Evolutionary conservation across 2,888 invertebrate species (phyloP).

Genomic region (Iselma pallidipennis): DNA sequence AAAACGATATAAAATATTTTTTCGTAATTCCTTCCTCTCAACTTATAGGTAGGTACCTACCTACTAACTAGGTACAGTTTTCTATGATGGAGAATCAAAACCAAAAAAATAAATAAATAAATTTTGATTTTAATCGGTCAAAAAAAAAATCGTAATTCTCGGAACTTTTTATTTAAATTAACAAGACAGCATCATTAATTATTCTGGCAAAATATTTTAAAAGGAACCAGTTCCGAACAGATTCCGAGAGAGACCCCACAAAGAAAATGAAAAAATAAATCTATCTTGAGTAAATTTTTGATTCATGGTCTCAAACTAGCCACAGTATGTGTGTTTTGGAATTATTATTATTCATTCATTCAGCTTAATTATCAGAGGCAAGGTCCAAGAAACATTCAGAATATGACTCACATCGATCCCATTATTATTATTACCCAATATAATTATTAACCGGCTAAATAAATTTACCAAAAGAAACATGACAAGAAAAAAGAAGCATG

Average conservation of each 20-base stretch:
- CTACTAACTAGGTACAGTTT: no score
- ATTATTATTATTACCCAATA: constrained; percentile 3
- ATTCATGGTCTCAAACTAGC: background rate
- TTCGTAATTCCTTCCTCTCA: no score
- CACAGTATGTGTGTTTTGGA: background rate
- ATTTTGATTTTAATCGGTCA: background rate
- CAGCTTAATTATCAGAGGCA: constrained; percentile 35
- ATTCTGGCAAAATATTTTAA: background rate
- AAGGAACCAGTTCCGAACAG: background rate
- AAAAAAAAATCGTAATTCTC: background rate
- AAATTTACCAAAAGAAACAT: no score
- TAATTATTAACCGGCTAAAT: background rate
- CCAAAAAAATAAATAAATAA: no score
- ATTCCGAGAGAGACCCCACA: background rate
- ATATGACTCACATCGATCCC: constrained; percentile 32
- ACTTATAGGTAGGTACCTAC: no score
- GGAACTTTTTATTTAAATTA: background rate
- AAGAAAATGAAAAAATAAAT: background rate
- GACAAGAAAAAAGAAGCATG: no score
- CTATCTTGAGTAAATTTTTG: background rate
- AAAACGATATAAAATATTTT: no score
- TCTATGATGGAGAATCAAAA: no score
- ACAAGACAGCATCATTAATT: background rate
- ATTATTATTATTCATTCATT: constrained; percentile 32
- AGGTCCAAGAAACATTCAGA: constrained; percentile 32